Conservation (phyloP, 2,888 invertebrate species). For the Seira sanloemensis region DNA sequence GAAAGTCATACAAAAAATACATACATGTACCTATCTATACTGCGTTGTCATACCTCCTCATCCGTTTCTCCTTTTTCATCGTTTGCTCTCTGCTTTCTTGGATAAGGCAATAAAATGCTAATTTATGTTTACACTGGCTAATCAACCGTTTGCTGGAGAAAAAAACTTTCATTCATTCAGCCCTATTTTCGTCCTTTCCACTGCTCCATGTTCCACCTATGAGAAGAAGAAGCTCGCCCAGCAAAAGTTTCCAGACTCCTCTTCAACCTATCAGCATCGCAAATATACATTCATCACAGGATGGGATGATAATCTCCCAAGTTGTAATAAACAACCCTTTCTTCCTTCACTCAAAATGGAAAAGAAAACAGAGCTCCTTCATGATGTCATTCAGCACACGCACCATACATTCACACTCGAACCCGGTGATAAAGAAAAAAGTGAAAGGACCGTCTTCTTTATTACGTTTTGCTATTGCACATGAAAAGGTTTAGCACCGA, state of each 20-base stretch:
- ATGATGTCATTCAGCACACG: background rate
- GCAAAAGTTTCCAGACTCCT: background rate
- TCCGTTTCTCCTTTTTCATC: slow-evolving; percentile 6
- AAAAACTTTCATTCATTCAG: slow-evolving; percentile 68
- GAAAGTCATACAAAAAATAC: slow-evolving; percentile 43
- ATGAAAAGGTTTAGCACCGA: slow-evolving; percentile 33
- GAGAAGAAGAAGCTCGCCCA: background rate
- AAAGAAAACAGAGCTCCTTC: slow-evolving; percentile 6
- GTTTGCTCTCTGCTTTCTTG: slow-evolving; percentile 70
- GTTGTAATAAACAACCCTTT: slow-evolving; percentile 54
- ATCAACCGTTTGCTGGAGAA: slow-evolving; percentile 77
- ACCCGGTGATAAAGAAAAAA: too few species aligned
- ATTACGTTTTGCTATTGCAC: slow-evolving; percentile 58
- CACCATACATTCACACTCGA: background rate
- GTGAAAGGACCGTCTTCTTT: slow-evolving; percentile 13
- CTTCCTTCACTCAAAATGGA: slow-evolving; percentile 34
- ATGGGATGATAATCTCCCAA: slow-evolving; percentile 42
- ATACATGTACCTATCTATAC: too few species aligned
- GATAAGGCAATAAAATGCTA: slow-evolving; percentile 82
- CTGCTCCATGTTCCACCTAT: background rate
- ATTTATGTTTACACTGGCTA: slow-evolving; percentile 83
- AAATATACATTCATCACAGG: background rate
- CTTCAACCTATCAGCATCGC: background rate
- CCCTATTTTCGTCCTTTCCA: slow-evolving; percentile 53
- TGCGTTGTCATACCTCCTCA: background rate